A percentile compares a stretch with the other conserved stretches of the same genome.
phyloP scores from a whole-genome alignment of 2,113 vertebrate species.

The Oophaga pumilio region DNA sequence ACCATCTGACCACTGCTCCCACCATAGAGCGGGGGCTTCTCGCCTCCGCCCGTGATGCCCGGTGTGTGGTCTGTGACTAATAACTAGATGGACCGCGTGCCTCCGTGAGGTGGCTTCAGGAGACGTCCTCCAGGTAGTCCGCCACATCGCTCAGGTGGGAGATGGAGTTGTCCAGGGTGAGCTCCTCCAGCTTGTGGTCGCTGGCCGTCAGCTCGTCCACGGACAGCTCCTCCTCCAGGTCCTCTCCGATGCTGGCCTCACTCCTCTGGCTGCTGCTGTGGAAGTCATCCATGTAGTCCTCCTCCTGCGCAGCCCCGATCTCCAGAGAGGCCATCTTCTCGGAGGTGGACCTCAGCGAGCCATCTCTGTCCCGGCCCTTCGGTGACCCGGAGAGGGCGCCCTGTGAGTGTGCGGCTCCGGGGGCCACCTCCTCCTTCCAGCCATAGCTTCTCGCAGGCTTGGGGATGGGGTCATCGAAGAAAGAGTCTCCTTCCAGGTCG shows the following conservation, averaged over 20 bases:
- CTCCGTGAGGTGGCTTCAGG: conserved; percentile 59
- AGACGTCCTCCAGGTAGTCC: conserved; percentile 90
- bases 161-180: conserved; percentile 84
- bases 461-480: conserved; percentile 93
- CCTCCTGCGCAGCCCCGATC: conserved; percentile 76
- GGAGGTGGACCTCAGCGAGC: neutral
- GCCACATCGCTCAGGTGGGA: conserved; percentile 84
- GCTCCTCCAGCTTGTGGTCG: conserved; percentile 84
- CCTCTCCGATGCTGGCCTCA: conserved; percentile 88
- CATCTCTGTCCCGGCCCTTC: conserved; percentile 60
- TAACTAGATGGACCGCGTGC: no score
- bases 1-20: no score
- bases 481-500: conserved; percentile 83
- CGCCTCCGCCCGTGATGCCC: no score
- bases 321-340: conserved; percentile 28
- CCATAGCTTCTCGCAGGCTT: conserved; percentile 83
- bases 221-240: conserved; percentile 85
- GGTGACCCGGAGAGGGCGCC: conserved; percentile 67
- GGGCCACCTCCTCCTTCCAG: conserved; percentile 76
- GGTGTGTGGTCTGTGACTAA: no score
- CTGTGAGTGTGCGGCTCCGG: conserved; percentile 65
- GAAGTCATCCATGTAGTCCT: conserved; percentile 91
- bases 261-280: conserved; percentile 86
- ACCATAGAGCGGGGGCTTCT: no score
- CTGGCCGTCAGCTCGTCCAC: conserved; percentile 78